A percentile compares a stretch with the other conserved stretches of the same genome.
These are phyloP conservation scores for Hipposideros larvatus DNA, from an alignment of 2,797 vertebrate genomes.

Conservation along the genomic window DNA sequence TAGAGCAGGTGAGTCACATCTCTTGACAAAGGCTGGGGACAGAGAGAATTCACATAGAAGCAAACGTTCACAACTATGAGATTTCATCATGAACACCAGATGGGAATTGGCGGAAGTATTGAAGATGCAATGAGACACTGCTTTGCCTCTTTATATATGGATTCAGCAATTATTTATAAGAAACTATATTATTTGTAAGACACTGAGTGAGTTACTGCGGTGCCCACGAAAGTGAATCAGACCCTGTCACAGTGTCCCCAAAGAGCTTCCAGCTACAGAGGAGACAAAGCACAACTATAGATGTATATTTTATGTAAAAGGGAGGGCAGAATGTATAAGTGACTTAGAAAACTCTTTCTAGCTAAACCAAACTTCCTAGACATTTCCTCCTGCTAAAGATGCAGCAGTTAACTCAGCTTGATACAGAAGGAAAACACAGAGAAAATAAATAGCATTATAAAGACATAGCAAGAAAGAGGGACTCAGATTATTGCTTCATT, in stretches of 20 bases:
- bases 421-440: background rate
- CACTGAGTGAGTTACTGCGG: background rate
- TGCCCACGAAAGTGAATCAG: background rate
- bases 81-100: background rate
- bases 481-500: background rate
- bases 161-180: background rate
- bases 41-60: background rate
- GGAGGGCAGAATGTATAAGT: background rate
- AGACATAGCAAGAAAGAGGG: background rate
- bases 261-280: background rate
- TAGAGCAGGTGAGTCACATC: background rate
- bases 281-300: background rate
- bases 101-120: background rate
- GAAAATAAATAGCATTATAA: fast-evolving
- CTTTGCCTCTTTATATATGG: background rate
- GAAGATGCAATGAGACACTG: background rate
- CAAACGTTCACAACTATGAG: background rate
- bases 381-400: background rate
- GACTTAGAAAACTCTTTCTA: background rate
- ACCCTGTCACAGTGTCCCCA: background rate
- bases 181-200: background rate
- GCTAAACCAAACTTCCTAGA: conserved; percentile 11
- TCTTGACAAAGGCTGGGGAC: background rate
- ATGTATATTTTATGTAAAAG: background rate
- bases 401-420: background rate